Conservation (phyloP, 2,113 vertebrate species). For the Embiotoca jacksoni region DNA sequence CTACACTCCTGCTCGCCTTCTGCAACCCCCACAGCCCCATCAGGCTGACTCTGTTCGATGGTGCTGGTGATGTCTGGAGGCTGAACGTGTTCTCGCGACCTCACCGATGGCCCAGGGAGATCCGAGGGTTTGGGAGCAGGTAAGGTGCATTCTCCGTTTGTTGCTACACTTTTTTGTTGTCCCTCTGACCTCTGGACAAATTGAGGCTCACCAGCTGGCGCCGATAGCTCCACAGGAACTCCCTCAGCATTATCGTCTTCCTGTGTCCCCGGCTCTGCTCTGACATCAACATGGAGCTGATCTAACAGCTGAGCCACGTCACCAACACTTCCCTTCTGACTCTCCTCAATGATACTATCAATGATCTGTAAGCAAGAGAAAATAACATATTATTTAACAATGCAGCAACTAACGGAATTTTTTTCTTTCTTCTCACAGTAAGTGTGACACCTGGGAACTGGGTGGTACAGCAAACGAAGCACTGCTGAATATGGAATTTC, state of each 20-base stretch:
- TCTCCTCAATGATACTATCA: slow-evolving; percentile 97
- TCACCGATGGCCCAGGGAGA: slow-evolving; percentile 27
- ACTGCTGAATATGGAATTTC: no score
- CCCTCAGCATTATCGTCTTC: slow-evolving; percentile 56
- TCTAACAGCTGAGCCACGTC: slow-evolving; percentile 84
- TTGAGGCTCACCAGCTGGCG: slow-evolving; percentile 31
- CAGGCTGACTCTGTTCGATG: slow-evolving; percentile 59
- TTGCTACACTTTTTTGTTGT: slow-evolving; percentile 33
- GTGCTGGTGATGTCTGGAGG: slow-evolving; percentile 84
- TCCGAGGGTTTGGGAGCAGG: slow-evolving; percentile 38
- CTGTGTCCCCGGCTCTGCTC: slow-evolving; percentile 27
- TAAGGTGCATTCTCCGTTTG: slow-evolving; percentile 47
- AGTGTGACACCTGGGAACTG: not conserved
- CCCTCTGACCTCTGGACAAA: slow-evolving; percentile 44
- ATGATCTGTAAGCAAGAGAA: slow-evolving; percentile 89
- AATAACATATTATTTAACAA: not conserved
- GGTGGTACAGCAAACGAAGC: not conserved
- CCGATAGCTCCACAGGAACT: slow-evolving; percentile 65
- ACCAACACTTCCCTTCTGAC: slow-evolving; percentile 87
- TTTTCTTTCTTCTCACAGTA: not conserved
- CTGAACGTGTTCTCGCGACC: slow-evolving; percentile 61
- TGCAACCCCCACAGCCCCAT: slow-evolving; percentile 38
- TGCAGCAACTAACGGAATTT: not conserved
- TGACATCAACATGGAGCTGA: slow-evolving; percentile 64
- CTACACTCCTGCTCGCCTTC: slow-evolving; percentile 73